Conservation (phyloP, 2,113 vertebrate species). For the Leptocoma aspasia region DNA sequence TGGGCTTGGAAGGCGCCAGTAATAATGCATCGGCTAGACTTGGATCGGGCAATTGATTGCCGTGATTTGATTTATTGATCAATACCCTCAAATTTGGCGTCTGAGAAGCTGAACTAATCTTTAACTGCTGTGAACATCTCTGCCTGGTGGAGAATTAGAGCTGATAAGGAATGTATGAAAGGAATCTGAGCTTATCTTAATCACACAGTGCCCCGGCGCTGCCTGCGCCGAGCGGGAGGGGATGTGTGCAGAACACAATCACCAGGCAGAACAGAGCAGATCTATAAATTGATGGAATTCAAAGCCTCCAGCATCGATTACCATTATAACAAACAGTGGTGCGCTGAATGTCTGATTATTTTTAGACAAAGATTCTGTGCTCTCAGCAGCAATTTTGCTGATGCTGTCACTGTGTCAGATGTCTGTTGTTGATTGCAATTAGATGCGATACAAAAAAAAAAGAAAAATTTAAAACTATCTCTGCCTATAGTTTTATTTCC, state of each 20-base stretch:
- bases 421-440: constrained; percentile 99
- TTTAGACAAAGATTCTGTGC: constrained; percentile 99
- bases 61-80: constrained; percentile 99
- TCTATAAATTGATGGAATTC: constrained; percentile 99
- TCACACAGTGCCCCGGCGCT: constrained; percentile 77
- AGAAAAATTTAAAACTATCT: constrained; percentile 82
- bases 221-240: constrained; percentile 60
- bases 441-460: constrained; percentile 94
- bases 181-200: constrained; percentile 92
- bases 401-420: constrained; percentile 98
- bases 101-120: constrained; percentile 93
- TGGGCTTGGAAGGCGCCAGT: constrained; percentile 80
- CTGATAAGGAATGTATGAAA: constrained; percentile 92
- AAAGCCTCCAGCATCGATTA: constrained; percentile 99
- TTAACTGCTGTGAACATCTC: constrained; percentile 87
- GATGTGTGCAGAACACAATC: constrained; percentile 83
- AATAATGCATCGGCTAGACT: constrained; percentile 94
- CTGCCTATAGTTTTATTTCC: constrained; percentile 83
- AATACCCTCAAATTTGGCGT: constrained; percentile 90
- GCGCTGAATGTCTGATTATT: constrained; percentile 99
- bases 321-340: constrained; percentile 99
- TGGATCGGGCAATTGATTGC: constrained; percentile 95
- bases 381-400: constrained; percentile 99
- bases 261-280: constrained; percentile 96
- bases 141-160: constrained; percentile 83